Percentiles rank a stretch among this genome's conserved stretches.
These are phyloP conservation scores for Cryptocephalus moraei DNA, from an alignment of 2,888 invertebrate genomes.

Conservation along the genomic window DNA sequence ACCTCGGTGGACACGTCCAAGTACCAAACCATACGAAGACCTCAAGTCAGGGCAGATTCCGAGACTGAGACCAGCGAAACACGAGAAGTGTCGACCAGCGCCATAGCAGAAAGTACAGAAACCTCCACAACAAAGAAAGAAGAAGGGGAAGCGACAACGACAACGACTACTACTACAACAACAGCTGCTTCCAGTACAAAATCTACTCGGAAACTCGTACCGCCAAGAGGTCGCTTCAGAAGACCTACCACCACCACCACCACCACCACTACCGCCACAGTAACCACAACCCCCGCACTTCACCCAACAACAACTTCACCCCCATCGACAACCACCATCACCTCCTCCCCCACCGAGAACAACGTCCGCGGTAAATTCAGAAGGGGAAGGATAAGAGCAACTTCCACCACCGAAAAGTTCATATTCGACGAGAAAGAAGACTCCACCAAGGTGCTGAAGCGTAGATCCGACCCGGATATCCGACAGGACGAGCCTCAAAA, in stretches of 20 bases:
- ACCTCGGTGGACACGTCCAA: slow-evolving; percentile 34
- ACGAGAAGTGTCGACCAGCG: slow-evolving; percentile 1
- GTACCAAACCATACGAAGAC: slow-evolving; percentile 33
- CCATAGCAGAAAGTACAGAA: slow-evolving; percentile 3
- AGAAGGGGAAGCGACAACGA: slow-evolving; percentile 2
- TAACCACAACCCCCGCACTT: background rate
- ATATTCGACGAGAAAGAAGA: slow-evolving; percentile 14
- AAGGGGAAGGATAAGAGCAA: slow-evolving; percentile 21
- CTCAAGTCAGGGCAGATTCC: slow-evolving; percentile 19
- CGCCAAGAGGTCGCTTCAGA: background rate
- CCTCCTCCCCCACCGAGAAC: slow-evolving; percentile 10
- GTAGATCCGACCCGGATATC: slow-evolving; percentile 10
- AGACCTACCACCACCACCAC: background rate
- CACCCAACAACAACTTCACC: background rate
- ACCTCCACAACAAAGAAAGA: slow-evolving; percentile 1
- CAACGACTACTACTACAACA: slow-evolving; percentile 12
- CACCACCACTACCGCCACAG: background rate
- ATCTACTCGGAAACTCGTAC: background rate
- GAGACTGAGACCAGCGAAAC: slow-evolving; percentile 7
- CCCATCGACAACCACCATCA: background rate
- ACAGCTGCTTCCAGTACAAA: background rate
- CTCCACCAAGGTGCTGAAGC: slow-evolving; percentile 15
- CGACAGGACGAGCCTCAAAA: background rate
- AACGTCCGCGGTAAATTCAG: slow-evolving; percentile 25
- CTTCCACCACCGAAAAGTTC: slow-evolving; percentile 15